Conservation (phyloP, 2,113 vertebrate species). For the Vidua macroura region DNA sequence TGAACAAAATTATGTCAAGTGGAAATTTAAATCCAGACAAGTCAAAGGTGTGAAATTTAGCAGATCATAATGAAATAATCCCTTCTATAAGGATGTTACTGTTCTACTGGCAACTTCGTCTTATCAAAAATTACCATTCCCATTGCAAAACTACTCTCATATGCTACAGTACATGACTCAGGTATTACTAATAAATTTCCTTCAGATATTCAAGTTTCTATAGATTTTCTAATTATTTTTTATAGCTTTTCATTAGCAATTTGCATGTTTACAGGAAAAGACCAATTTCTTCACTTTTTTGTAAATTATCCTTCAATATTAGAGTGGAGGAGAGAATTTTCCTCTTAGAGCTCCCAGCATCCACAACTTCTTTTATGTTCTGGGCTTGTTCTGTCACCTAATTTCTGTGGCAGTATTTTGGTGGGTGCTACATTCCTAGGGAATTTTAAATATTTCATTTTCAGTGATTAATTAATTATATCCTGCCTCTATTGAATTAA, state of each 20-base stretch:
- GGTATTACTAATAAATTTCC: not conserved
- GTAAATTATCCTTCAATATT: not conserved
- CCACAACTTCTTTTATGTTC: not conserved
- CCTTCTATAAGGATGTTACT: not conserved
- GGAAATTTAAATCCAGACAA: not conserved
- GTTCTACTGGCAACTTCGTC: not conserved
- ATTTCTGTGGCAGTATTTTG: not conserved
- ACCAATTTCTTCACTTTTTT: not conserved
- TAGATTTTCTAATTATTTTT: not conserved
- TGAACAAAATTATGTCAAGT: not conserved
- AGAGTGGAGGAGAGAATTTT: not conserved
- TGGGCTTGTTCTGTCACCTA: not conserved
- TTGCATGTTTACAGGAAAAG: not conserved
- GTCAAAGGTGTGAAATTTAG: not conserved
- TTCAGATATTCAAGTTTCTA: not conserved
- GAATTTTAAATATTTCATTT: not conserved
- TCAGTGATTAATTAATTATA: not conserved
- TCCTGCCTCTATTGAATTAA: not conserved
- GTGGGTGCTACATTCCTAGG: not conserved
- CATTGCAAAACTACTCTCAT: not conserved
- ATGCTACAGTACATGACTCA: not conserved
- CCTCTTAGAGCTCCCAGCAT: not conserved
- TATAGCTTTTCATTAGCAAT: not conserved
- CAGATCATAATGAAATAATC: not conserved
- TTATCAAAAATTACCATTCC: not conserved